Conservation (phyloP, 2,113 vertebrate genomes). For the Anolis carolinensis region DNA sequence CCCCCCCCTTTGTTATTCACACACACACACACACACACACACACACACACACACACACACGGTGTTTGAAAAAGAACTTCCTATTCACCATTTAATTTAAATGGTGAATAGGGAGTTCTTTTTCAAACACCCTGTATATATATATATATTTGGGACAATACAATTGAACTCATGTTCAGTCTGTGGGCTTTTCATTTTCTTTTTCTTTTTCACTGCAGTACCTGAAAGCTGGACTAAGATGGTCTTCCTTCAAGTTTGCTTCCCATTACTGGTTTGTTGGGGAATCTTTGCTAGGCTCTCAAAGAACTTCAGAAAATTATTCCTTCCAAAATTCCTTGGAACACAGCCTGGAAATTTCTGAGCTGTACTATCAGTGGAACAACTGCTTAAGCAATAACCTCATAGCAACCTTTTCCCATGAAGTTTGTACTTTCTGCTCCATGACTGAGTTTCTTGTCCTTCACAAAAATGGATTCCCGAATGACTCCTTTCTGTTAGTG, state of each 20-base stretch:
- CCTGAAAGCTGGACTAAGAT: neutral
- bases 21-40: too few relatives aligned
- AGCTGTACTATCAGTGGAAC: constrained; percentile 13
- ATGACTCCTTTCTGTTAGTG: neutral
- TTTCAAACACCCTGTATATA: too few relatives aligned
- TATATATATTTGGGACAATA: neutral
- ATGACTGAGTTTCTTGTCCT: neutral
- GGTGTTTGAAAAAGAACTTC: too few relatives aligned
- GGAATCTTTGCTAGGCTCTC: neutral
- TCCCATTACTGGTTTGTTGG: neutral
- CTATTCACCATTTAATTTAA: too few relatives aligned
- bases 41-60: too few relatives aligned
- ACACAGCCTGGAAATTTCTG: neutral
- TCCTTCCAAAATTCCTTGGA: neutral
- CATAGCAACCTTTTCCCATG: constrained; percentile 8
- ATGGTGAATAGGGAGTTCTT: too few relatives aligned
- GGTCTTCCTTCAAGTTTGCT: neutral
- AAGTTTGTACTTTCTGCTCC: accelerated
- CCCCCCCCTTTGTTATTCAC: too few relatives aligned
- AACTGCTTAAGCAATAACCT: neutral
- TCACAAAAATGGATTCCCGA: neutral
- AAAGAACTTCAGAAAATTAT: neutral
- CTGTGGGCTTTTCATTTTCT: neutral
- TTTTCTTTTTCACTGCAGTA: too few relatives aligned
- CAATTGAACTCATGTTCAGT: neutral